These are phyloP conservation scores for Homarus americanus DNA, from an alignment of 1,140 invertebrate genomes.

Conservation along the genomic window DNA sequence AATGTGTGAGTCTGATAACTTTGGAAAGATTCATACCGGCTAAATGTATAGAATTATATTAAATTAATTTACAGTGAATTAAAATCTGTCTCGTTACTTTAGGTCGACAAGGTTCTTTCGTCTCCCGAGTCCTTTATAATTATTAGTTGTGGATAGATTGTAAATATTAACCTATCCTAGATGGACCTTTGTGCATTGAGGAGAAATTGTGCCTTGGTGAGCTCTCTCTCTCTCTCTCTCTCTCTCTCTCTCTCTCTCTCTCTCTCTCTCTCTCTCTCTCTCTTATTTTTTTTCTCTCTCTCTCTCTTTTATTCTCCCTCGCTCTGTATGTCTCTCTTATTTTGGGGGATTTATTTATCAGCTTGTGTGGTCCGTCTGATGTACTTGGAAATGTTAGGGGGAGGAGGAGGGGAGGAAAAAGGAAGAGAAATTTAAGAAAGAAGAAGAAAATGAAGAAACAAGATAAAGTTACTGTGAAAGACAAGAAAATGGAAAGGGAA, in stretches of 20 bases:
- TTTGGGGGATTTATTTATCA: too few species aligned
- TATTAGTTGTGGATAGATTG: background rate
- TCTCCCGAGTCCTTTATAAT: background rate
- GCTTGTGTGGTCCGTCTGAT: too few species aligned
- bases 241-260: too few species aligned
- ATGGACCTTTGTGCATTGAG: background rate
- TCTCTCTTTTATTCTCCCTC: background rate
- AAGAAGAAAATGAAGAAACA: too few species aligned
- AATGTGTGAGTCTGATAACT: background rate
- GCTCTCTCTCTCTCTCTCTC: background rate
- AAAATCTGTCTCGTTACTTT: conserved; percentile 4
- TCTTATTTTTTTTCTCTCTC: background rate
- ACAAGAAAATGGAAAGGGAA: too few species aligned
- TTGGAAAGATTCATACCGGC: background rate
- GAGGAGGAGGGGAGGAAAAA: too few species aligned
- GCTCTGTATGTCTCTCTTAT: too few species aligned
- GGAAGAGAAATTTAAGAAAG: too few species aligned
- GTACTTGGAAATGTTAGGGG: too few species aligned
- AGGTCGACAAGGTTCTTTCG: background rate
- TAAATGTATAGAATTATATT: conserved; percentile 21
- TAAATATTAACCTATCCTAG: background rate
- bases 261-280: too few species aligned
- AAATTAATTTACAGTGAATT: conserved; percentile 4
- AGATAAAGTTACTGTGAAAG: too few species aligned
- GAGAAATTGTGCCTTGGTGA: background rate